Evolutionary conservation across 1,140 invertebrate species (phyloP).

Genomic region (Holotrichia oblita): DNA sequence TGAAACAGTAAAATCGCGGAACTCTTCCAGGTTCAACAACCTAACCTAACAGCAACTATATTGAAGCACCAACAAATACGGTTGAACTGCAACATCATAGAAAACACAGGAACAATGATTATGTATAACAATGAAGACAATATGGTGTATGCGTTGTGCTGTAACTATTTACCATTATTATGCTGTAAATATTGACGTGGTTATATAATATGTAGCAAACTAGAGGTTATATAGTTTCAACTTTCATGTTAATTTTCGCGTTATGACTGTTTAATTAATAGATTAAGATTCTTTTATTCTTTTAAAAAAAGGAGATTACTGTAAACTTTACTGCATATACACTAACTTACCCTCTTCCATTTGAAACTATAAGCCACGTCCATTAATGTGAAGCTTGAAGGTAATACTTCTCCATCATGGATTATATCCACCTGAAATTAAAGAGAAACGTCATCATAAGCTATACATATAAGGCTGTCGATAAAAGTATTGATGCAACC

Average conservation of each 20-base stretch:
- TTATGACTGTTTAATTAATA: too few relatives aligned
- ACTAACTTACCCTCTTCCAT: conserved; percentile 76
- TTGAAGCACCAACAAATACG: neutral
- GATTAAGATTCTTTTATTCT: too few relatives aligned
- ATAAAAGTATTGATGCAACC: too few relatives aligned
- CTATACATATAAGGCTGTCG: too few relatives aligned
- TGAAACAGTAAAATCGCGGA: conserved; percentile 4
- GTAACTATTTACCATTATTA: too few relatives aligned
- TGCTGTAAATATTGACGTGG: too few relatives aligned
- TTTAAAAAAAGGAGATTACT: too few relatives aligned
- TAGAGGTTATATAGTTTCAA: too few relatives aligned
- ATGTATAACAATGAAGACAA: neutral
- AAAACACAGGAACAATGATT: neutral
- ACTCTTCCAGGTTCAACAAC: conserved; percentile 19
- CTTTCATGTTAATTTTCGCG: too few relatives aligned
- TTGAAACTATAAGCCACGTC: conserved; percentile 84
- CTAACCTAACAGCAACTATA: neutral
- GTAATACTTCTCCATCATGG: conserved; percentile 73
- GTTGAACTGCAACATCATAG: neutral
- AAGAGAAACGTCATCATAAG: too few relatives aligned
- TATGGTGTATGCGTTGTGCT: too few relatives aligned
- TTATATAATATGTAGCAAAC: too few relatives aligned
- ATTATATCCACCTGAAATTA: conserved; percentile 69
- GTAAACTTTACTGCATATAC: neutral
- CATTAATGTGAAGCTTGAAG: conserved; percentile 77